Conservation (phyloP, 2,888 invertebrate genomes). For the Chrysolina haemoptera region DNA sequence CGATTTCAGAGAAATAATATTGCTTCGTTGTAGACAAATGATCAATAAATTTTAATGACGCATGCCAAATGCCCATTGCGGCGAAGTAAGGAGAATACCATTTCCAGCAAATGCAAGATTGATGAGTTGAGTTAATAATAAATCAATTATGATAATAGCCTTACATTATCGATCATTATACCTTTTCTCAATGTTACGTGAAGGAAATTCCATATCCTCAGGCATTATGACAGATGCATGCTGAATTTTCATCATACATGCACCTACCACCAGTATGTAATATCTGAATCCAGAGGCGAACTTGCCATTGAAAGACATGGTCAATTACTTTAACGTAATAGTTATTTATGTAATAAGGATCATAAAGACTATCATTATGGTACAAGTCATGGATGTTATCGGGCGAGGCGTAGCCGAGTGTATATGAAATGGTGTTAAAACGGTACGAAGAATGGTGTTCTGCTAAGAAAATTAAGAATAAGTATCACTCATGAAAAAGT, state of each 20-base stretch:
- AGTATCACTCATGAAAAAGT: too few relatives aligned
- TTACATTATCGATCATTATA: background rate
- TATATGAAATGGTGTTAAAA: too few relatives aligned
- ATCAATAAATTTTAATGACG: slow-evolving; percentile 3
- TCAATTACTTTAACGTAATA: background rate
- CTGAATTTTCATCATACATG: background rate
- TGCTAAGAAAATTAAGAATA: too few relatives aligned
- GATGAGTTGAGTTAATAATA: background rate
- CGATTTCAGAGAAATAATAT: background rate
- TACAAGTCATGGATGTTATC: too few relatives aligned
- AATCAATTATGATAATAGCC: background rate
- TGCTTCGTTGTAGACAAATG: background rate
- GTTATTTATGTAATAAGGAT: too few relatives aligned
- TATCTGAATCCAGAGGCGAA: background rate
- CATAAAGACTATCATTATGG: too few relatives aligned
- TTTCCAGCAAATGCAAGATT: slow-evolving; percentile 17
- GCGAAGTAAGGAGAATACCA: background rate
- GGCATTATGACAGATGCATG: background rate
- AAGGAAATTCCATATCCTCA: background rate
- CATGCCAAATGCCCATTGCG: slow-evolving; percentile 1
- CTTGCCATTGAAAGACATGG: background rate
- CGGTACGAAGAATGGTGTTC: too few relatives aligned
- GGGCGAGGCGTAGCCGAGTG: too few relatives aligned
- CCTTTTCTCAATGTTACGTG: background rate
- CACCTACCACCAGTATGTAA: background rate